Base-by-base conservation (phyloP, 2,888 invertebrate genomes). In the Volucella inflata region DNA sequence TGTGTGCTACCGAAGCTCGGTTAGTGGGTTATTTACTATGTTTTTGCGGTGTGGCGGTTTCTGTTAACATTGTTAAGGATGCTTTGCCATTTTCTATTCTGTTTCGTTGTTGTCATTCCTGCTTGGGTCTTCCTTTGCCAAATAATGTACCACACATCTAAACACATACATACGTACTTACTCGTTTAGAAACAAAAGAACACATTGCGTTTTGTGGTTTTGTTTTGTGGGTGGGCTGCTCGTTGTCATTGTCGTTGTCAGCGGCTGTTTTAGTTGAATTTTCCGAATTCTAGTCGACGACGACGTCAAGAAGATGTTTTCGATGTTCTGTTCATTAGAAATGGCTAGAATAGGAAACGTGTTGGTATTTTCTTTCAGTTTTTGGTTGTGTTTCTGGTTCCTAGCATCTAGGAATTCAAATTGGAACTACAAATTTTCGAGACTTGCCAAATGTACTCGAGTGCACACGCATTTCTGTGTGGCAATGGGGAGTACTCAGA, bases 11-110 rank as follows among this genome's bases (percentile, higher is more conserved):
- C 81, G 51, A 81, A 64, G 81, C 85, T 85, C 81, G 79, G 84
- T 83, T 84, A 75, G 81, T 85, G 81, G 85, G 81, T 85, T 85
- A 85, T 85, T 80, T 85, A 72, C 85, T 85, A 76, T 85, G 85
- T 85, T 85, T 85, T 85, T 81, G 81, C 81, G 85, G 85, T 81
- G 68, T 85, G 48, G 85, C 76, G 85, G 85, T 85, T 85, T 85
- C 81, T 85, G 85, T 81, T 85, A 85, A 85, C 81, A 81, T 77
- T 85, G 85, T 81, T 85, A 81, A 77, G 76, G 85, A 85, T 81
- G 81, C 85, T 81, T 72, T 77, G 51, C 76, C 60, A 67, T 81
- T 71, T 57, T 76, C 62, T 85, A 55, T 85, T 72, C 46, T 71
- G 76, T 76, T 85, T 81, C 77, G 81, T 77, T 85, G 81, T 77